Conservation (phyloP, 64 coral and sea anemone genomes). For the Dendrophyllia cribrosa region DNA sequence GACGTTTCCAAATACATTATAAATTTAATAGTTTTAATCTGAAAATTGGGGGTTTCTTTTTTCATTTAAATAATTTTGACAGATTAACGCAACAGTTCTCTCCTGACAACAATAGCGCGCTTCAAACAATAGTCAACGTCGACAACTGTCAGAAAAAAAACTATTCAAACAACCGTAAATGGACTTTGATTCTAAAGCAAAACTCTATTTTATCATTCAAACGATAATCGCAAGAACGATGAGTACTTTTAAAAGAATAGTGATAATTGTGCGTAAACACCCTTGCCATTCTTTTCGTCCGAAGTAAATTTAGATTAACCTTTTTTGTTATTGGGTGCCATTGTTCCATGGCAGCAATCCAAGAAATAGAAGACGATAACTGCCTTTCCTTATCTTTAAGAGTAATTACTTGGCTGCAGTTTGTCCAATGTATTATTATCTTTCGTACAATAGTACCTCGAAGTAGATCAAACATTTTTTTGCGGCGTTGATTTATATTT, state of each 20-base stretch:
- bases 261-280: constrained; percentile 62
- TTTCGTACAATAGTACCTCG: background rate
- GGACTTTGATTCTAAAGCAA: constrained; percentile 21
- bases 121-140: constrained; percentile 23
- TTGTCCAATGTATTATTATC: background rate
- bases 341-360: constrained; percentile 29
- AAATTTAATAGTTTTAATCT: background rate
- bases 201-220: constrained; percentile 28
- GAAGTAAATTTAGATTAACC: constrained; percentile 59
- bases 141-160: constrained; percentile 20
- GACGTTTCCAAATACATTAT: background rate
- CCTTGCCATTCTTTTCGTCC: constrained; percentile 24
- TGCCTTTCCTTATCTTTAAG: background rate
- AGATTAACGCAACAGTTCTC: background rate
- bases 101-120: background rate
- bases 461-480: background rate
- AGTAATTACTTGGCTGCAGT: background rate
- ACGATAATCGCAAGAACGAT: constrained; percentile 43
- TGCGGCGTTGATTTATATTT: background rate
- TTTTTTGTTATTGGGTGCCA: constrained; percentile 13
- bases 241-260: constrained; percentile 56
- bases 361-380: background rate
- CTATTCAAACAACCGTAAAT: constrained; percentile 2
- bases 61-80: background rate
- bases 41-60: background rate